phyloP scores from a whole-genome alignment of 2,888 invertebrate genomes.

The Gortyna flavago region DNA sequence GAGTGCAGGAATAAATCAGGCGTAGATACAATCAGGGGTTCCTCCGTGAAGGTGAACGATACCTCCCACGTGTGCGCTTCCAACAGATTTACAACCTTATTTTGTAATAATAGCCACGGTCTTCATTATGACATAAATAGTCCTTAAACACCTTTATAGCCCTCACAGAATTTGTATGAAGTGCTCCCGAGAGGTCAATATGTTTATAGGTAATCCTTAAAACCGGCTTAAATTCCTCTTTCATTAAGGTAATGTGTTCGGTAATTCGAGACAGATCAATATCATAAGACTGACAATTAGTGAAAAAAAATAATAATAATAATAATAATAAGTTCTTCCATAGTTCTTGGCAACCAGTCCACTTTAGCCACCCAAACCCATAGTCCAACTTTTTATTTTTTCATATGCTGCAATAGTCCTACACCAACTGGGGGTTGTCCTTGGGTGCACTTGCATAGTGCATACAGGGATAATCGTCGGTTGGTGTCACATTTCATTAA shows the following conservation, averaged over 20 bases:
- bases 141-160: constrained; percentile 63
- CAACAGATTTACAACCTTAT: constrained; percentile 76
- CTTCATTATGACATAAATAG: constrained; percentile 71
- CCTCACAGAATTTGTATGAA: constrained; percentile 50
- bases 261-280: constrained; percentile 19
- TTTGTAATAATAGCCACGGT: constrained; percentile 72
- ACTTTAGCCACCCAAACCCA: too few relatives aligned
- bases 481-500: too few relatives aligned
- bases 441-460: too few relatives aligned
- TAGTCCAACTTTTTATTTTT: too few relatives aligned
- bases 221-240: constrained; percentile 28
- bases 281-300: constrained; percentile 11
- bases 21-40: constrained; percentile 78
- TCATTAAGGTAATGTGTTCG: constrained; percentile 45
- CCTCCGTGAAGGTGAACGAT: constrained; percentile 72
- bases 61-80: constrained; percentile 77
- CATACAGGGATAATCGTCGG: too few relatives aligned
- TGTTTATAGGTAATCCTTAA: constrained; percentile 46
- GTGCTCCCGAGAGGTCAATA: constrained; percentile 50
- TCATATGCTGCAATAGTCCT: too few relatives aligned
- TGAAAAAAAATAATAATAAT: constrained; percentile 1
- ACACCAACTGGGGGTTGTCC: too few relatives aligned
- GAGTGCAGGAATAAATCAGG: constrained; percentile 74
- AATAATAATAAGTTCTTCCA: not conserved
- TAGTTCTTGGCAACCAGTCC: too few relatives aligned